Conservation (phyloP, 2,888 invertebrate species). For the Oeneis ivallda region DNA sequence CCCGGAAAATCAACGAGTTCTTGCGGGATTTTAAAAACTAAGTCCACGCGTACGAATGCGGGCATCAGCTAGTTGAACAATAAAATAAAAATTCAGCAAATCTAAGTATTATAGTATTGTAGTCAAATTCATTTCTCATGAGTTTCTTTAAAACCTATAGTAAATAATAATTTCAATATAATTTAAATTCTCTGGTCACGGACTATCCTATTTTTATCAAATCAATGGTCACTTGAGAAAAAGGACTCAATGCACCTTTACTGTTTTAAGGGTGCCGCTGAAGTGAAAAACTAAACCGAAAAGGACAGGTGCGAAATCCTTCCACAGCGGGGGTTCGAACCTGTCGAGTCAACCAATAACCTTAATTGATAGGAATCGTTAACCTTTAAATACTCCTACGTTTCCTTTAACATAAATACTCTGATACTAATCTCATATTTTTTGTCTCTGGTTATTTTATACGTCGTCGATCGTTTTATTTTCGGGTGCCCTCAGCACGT, state of each 20-base stretch:
- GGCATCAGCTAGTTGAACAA: too few relatives aligned
- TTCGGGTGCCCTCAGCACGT: slow-evolving; percentile 73
- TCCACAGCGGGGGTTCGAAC: slow-evolving; percentile 69
- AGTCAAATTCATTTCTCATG: too few relatives aligned
- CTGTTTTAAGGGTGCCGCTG: slow-evolving; percentile 61
- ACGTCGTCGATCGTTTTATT: slow-evolving; percentile 72
- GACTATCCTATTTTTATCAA: slow-evolving; percentile 19
- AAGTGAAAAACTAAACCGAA: slow-evolving; percentile 60
- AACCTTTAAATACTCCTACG: slow-evolving; percentile 73
- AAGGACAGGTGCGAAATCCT: slow-evolving; percentile 66
- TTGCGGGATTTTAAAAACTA: too few relatives aligned
- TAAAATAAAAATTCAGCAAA: too few relatives aligned
- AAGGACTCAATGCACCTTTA: slow-evolving; percentile 59
- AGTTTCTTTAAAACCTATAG: too few relatives aligned
- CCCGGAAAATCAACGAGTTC: too few relatives aligned
- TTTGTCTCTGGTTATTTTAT: slow-evolving; percentile 67
- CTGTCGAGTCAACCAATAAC: slow-evolving; percentile 74
- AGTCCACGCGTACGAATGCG: too few relatives aligned
- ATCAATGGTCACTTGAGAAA: slow-evolving; percentile 49
- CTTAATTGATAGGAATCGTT: slow-evolving; percentile 82
- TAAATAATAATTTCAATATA: neutral
- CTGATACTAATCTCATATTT: slow-evolving; percentile 75
- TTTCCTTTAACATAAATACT: slow-evolving; percentile 76
- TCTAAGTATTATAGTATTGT: too few relatives aligned
- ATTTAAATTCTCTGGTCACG: too few relatives aligned